phyloP scores from a whole-genome alignment of 2,113 vertebrate species.

The Terrapene triunguis region DNA sequence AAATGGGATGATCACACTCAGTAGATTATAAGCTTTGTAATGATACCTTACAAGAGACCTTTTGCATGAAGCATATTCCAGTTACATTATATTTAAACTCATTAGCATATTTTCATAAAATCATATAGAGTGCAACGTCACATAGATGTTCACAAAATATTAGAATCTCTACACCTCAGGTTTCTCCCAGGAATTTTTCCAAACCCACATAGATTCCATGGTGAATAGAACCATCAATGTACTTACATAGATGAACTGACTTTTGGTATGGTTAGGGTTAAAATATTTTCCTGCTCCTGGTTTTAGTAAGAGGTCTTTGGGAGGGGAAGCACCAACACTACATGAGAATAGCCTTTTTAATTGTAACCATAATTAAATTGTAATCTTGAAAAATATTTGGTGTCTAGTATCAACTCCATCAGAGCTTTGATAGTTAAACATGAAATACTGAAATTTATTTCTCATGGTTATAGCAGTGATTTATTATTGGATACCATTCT shows the following conservation, averaged over 20 bases:
- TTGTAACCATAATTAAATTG: background rate
- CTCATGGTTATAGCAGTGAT: background rate
- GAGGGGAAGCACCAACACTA: background rate
- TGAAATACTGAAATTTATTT: background rate
- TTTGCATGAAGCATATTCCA: no score
- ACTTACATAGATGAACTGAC: background rate
- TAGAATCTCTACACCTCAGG: background rate
- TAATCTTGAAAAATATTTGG: background rate
- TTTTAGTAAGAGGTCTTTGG: background rate
- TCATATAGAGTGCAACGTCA: no score
- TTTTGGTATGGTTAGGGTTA: background rate
- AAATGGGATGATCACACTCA: no score
- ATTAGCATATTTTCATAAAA: no score
- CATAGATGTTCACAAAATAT: background rate
- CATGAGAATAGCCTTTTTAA: background rate
- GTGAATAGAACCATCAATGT: background rate
- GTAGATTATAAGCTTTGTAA: no score
- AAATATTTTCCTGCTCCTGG: background rate
- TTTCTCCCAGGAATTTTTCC: background rate
- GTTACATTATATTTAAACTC: no score
- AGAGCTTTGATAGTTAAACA: background rate
- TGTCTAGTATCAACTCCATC: background rate
- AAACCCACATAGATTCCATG: background rate
- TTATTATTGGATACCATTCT: background rate
- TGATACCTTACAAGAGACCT: no score